phyloP scores from a whole-genome alignment of 1,140 invertebrate genomes.

The Nilaparvata lugens region DNA sequence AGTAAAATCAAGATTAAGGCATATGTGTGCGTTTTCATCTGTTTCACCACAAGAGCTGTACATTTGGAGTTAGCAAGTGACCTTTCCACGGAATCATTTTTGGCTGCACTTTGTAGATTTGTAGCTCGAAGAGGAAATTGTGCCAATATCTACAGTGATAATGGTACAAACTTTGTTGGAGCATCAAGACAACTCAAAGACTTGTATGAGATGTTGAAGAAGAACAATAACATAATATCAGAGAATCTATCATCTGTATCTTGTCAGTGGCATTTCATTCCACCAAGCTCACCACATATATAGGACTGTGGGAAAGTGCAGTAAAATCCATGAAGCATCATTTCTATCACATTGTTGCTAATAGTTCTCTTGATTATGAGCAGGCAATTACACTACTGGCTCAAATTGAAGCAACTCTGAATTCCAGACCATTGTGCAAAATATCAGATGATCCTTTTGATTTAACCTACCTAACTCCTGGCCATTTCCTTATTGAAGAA shows the following conservation, averaged over 20 bases:
- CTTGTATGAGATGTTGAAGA: neutral
- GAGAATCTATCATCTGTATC: neutral
- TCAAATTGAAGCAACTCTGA: slow-evolving; percentile 23
- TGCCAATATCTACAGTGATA: slow-evolving; percentile 31
- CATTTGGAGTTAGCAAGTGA: slow-evolving; percentile 37
- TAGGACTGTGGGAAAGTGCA: slow-evolving; percentile 29
- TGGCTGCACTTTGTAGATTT: slow-evolving; percentile 35
- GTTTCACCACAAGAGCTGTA: slow-evolving; percentile 34
- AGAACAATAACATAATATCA: neutral
- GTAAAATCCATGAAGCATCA: slow-evolving; percentile 29
- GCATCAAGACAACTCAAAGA: slow-evolving; percentile 16
- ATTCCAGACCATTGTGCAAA: slow-evolving; percentile 19
- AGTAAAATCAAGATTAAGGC: slow-evolving; percentile 29
- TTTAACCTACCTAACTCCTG: slow-evolving; percentile 20
- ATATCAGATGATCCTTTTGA: slow-evolving; percentile 21
- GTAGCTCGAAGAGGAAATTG: slow-evolving; percentile 31
- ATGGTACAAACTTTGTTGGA: slow-evolving; percentile 35
- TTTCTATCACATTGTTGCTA: slow-evolving; percentile 16
- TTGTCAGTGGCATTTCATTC: slow-evolving; percentile 28
- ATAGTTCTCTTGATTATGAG: slow-evolving; percentile 18
- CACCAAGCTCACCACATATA: slow-evolving; percentile 27
- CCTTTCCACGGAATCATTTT: slow-evolving; percentile 34
- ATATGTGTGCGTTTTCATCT: slow-evolving; percentile 38
- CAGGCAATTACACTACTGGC: slow-evolving; percentile 22
- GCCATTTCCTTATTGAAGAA: slow-evolving; percentile 28